Base-by-base conservation (phyloP, 2,888 invertebrate genomes). In the Noctua pronuba region DNA sequence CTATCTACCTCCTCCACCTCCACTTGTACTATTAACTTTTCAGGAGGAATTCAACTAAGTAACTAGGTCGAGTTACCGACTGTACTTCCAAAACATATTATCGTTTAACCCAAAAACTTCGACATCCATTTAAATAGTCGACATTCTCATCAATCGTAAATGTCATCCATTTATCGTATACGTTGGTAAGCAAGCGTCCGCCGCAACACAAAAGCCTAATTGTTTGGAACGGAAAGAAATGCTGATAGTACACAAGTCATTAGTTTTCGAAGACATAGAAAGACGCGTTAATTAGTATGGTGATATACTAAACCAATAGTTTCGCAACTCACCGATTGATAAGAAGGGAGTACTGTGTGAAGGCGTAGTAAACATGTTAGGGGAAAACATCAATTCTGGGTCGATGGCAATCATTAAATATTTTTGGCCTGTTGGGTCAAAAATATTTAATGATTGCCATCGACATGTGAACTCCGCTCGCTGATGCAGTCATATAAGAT, bases 181-280 rank as follows among this genome's bases (percentile, higher is more conserved):
- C 65, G 10, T 65, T 13, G 65, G 65, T 58, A 60, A 60, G 60
- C 74, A 69, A 52, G 65, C 49, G 31, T 41, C 58, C 79, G 60
- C 49, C 55, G 52, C 49, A 74, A 80, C 77, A 86, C 79, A 85
- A 80, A 79, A 81, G 83, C 87, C 79, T 87, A 88, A 88, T 87
- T 85, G 87, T 83, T 83, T 80, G 68, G 71, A 80, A 75, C 75
- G 74, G 66, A 78, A 69, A 82, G 68, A 82, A 84, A 79, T 75
- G 79, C 73, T 74, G 87, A 85, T 88, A 87, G 73, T 46, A 64
- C 58, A 49, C 84, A 76, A 83, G 71, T 81, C 87, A 82, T 87
- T 88, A 83, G 73, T 70, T 65, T 41, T 31, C 46, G 67, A 60
- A 49, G 35, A 84, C 44, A 86, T 69, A 75, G 73, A 80, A 58